Conservation (phyloP, 2,113 vertebrate species). For the Cololabis saira region DNA sequence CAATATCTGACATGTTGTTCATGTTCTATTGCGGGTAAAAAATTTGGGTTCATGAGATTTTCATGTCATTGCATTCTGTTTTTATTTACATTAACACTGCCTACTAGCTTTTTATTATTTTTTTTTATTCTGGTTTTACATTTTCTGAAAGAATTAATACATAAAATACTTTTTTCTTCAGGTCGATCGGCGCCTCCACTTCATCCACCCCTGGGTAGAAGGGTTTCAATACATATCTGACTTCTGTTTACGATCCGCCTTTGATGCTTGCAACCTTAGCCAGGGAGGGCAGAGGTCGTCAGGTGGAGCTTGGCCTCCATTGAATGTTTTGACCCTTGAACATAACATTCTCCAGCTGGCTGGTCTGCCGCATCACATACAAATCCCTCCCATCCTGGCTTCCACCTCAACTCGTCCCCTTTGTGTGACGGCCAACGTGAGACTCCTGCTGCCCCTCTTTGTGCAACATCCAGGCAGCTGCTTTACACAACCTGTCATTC, state of each 20-base stretch:
- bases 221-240: constrained; percentile 5
- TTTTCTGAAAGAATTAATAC: too few species aligned
- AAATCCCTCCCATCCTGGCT: constrained; percentile 23
- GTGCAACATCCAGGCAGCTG: neutral
- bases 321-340: constrained; percentile 13
- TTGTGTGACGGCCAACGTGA: constrained; percentile 32
- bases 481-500: constrained; percentile 1
- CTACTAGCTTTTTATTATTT: too few species aligned
- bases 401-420: constrained; percentile 23
- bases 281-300: constrained; percentile 11
- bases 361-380: neutral
- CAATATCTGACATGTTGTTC: too few species aligned
- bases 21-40: too few species aligned
- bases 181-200: too few species aligned
- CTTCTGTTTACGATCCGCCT: neutral
- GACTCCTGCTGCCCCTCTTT: constrained; percentile 7
- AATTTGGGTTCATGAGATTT: too few species aligned
- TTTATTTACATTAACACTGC: too few species aligned
- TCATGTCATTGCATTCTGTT: too few species aligned
- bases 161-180: too few species aligned
- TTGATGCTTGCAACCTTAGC: constrained; percentile 7
- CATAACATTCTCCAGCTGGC: constrained; percentile 11
- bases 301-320: neutral
- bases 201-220: neutral
- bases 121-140: too few species aligned